Conservation (phyloP, 2,797 vertebrate species). For the Avahi laniger region DNA sequence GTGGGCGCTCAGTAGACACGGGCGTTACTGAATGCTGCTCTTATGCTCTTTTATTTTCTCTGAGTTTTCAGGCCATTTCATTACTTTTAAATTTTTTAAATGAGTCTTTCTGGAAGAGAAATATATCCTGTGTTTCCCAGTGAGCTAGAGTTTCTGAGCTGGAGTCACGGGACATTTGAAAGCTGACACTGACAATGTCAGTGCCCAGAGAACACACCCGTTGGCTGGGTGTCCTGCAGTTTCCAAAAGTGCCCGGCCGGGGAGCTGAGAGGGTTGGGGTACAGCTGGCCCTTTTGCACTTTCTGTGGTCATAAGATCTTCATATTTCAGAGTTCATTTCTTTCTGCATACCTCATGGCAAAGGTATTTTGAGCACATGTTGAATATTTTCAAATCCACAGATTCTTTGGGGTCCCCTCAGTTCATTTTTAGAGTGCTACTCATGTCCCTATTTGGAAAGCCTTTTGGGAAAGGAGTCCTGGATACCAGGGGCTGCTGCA, state of each 20-base stretch:
- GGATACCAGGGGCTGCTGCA: constrained; percentile 35
- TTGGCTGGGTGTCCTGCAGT: neutral
- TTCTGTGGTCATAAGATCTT: neutral
- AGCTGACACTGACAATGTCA: neutral
- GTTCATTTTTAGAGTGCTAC: neutral
- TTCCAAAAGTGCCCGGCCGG: fast-evolving
- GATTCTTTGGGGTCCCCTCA: constrained; percentile 61
- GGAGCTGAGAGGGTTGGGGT: neutral
- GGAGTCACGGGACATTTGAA: neutral
- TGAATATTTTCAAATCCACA: constrained; percentile 57
- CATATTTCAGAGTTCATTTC: neutral
- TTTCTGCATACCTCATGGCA: constrained; percentile 16
- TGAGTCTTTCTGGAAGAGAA: neutral
- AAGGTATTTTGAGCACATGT: constrained; percentile 35
- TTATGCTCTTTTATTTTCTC: neutral
- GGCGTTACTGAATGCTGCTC: too few species aligned
- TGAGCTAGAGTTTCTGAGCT: neutral
- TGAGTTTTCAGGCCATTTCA: neutral
- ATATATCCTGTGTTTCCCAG: neutral
- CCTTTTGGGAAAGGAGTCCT: constrained; percentile 42
- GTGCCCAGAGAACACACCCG: neutral
- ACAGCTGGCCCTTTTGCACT: fast-evolving
- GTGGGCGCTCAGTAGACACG: neutral
- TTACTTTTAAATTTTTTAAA: neutral
- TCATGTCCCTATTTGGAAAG: constrained; percentile 70